Evolutionary conservation across 2,797 vertebrate species (phyloP).

Genomic region (Bovichtus variegatus): DNA sequence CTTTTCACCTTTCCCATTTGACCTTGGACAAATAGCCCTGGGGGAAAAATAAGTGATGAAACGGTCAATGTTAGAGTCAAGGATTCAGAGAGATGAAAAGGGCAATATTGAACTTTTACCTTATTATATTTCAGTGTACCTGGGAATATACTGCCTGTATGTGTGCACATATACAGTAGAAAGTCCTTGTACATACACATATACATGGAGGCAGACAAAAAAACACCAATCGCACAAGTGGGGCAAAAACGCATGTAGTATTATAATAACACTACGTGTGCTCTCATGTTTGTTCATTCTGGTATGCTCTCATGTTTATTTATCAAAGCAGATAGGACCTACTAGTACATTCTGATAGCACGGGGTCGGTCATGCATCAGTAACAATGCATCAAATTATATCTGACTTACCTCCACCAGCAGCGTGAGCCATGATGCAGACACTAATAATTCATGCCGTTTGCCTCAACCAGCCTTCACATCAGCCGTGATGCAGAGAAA

Average conservation of each 20-base stretch:
- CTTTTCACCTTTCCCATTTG: slow-evolving; percentile 35
- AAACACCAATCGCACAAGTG: slow-evolving; percentile 2
- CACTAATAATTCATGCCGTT: slow-evolving; percentile 69
- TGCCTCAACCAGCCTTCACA: slow-evolving; percentile 56
- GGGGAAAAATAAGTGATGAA: slow-evolving; percentile 22
- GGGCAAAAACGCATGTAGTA: slow-evolving; percentile 40
- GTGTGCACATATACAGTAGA: neutral
- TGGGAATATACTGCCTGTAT: neutral
- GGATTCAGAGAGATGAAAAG: slow-evolving; percentile 46
- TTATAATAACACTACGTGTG: slow-evolving; percentile 41
- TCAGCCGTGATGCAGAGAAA: slow-evolving; percentile 54
- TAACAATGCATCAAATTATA: slow-evolving; percentile 74
- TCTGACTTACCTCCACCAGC: slow-evolving; percentile 68
- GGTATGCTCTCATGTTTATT: slow-evolving; percentile 69
- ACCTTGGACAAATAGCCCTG: slow-evolving; percentile 25
- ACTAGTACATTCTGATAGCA: slow-evolving; percentile 54
- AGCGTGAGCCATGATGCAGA: slow-evolving; percentile 35
- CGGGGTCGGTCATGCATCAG: slow-evolving; percentile 68
- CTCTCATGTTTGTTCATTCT: slow-evolving; percentile 45
- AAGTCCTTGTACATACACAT: neutral
- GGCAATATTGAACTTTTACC: slow-evolving; percentile 40
- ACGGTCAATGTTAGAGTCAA: slow-evolving; percentile 57
- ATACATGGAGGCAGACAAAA: neutral
- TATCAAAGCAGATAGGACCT: slow-evolving; percentile 58
- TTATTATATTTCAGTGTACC: slow-evolving; percentile 32